These are phyloP conservation scores for Chloroceryle amazona DNA, from an alignment of 2,797 vertebrate genomes.

Conservation along the genomic window DNA sequence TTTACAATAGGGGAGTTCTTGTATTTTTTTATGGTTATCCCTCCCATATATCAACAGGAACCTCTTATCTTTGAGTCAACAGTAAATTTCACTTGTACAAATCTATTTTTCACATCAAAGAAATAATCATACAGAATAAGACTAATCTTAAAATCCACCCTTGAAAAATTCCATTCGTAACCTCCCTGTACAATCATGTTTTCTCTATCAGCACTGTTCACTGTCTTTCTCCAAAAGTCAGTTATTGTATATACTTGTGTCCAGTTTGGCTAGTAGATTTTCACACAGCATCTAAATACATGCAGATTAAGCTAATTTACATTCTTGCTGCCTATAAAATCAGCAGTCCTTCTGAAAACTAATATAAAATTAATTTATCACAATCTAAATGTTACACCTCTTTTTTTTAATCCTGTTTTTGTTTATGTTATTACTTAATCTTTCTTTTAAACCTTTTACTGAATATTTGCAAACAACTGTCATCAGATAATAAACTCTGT, in stretches of 20 bases:
- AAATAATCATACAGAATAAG: background rate
- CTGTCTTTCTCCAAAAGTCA: background rate
- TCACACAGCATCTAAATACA: background rate
- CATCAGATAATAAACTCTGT: background rate
- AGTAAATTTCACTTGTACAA: background rate
- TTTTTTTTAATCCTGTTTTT: background rate
- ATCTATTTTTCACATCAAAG: background rate
- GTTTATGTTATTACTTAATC: background rate
- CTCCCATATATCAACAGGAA: background rate
- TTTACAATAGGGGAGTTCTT: background rate
- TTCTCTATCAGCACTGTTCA: background rate
- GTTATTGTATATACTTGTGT: background rate
- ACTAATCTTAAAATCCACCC: background rate
- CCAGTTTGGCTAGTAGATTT: background rate
- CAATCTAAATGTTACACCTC: background rate
- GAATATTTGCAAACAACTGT: background rate
- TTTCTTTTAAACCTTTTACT: background rate
- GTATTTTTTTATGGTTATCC: background rate
- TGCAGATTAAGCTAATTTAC: background rate
- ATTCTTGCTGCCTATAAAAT: background rate
- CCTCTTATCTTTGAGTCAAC: background rate
- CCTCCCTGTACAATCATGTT: background rate
- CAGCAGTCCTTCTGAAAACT: background rate
- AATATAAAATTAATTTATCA: background rate
- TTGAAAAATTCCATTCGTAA: background rate